phyloP scores from a whole-genome alignment of 2,888 invertebrate genomes.

The Calliphora vomitoria region DNA sequence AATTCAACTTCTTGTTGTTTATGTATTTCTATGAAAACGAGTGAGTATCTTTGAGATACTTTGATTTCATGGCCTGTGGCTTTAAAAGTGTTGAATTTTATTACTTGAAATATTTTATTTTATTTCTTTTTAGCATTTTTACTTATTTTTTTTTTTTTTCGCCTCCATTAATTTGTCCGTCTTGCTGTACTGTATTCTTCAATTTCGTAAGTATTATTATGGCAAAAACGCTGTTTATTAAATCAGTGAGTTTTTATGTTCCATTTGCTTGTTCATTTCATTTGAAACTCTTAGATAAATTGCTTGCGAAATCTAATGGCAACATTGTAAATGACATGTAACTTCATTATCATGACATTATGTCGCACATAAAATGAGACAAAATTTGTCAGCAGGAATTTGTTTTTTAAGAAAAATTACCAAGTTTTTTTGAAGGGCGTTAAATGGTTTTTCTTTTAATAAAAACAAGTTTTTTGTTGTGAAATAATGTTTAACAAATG shows the following conservation, averaged over 20 bases:
- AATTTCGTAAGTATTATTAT: constrained; percentile 13
- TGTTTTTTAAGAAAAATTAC: neutral
- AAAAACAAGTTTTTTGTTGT: no score
- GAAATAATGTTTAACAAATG: no score
- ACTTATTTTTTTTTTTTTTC: neutral
- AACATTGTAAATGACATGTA: constrained; percentile 35
- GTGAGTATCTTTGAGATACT: constrained; percentile 38
- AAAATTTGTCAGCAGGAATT: neutral
- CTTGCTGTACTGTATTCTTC: neutral
- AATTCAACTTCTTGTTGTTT: constrained; percentile 21
- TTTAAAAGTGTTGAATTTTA: constrained; percentile 65
- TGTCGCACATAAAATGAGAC: constrained; percentile 27
- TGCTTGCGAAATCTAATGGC: constrained; percentile 2
- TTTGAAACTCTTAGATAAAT: constrained; percentile 13
- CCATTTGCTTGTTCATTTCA: constrained; percentile 4
- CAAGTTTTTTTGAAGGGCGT: neutral
- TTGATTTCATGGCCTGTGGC: constrained; percentile 62
- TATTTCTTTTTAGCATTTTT: neutral
- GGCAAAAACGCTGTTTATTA: constrained; percentile 12
- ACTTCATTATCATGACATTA: constrained; percentile 45
- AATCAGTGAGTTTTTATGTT: constrained; percentile 35
- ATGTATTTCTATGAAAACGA: neutral
- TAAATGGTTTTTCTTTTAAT: neutral
- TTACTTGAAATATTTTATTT: constrained; percentile 49
- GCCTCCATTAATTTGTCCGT: neutral